A percentile compares a stretch with the other conserved stretches of the same genome.
Conservation (phyloP, 2,797 vertebrate genomes). For the Chrysocyon brachyurus region DNA sequence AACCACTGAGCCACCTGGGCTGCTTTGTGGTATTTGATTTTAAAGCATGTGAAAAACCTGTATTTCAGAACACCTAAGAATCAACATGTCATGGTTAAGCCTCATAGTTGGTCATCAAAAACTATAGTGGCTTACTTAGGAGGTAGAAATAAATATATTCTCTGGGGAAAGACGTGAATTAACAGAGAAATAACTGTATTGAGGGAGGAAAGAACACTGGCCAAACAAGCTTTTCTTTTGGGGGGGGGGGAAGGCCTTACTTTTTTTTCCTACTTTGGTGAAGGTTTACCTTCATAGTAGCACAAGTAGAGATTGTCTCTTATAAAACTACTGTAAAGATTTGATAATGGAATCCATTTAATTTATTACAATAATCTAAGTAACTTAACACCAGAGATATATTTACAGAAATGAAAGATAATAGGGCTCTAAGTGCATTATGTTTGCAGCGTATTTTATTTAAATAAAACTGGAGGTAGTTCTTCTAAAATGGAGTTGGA, state of each 20-base stretch:
- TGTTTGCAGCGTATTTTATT: conserved; percentile 1
- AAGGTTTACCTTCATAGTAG: not conserved
- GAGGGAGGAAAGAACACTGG: not conserved
- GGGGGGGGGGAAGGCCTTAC: not conserved
- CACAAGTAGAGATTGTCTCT: not conserved
- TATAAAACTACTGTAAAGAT: conserved; percentile 40
- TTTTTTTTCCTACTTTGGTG: not conserved
- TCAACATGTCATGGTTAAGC: not conserved
- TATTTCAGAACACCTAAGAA: conserved; percentile 8
- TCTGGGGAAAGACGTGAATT: conserved; percentile 24
- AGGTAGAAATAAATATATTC: conserved; percentile 53
- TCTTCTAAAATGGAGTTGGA: conserved; percentile 30
- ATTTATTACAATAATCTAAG: conserved; percentile 36
- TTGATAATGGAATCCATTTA: conserved; percentile 24
- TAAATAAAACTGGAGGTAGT: conserved; percentile 29
- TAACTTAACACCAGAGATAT: conserved; percentile 16
- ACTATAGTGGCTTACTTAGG: not conserved
- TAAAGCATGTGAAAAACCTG: conserved; percentile 16
- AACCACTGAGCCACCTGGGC: no score
- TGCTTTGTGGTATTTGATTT: conserved; percentile 22
- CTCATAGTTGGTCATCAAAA: conserved; percentile 1
- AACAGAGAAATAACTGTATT: not conserved
- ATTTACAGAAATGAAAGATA: conserved; percentile 19
- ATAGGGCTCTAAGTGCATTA: not conserved
- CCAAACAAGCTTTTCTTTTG: not conserved